Base-by-base conservation (phyloP, 2,113 vertebrate species). In the Coregonus clupeaformis region DNA sequence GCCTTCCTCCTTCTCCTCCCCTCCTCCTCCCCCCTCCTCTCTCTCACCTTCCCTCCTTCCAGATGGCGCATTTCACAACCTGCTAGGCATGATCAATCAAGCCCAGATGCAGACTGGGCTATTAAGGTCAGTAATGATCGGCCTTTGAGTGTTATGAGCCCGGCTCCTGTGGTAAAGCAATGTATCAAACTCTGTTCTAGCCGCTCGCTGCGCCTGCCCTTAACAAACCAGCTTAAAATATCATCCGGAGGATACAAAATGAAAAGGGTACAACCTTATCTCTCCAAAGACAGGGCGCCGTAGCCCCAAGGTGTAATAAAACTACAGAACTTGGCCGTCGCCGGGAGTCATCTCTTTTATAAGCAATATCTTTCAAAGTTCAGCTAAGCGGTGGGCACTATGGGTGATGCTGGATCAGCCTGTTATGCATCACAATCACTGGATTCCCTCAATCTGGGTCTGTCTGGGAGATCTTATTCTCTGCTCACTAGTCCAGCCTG, bases 251-350 rank as follows among this genome's bases (percentile, higher is more conserved):
- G 95, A 94, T 93, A 92, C 89, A 91, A 95, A 92, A 96, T 95
- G 95, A 95, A 97, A 96, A 97, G 95, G 94, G 92, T 95, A 94
- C 94, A 95, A 95, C 94, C 95, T 95, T 95, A 93, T 97, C 95
- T 96, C 95, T 96, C 96, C 92, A 86, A 92, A 95, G 96, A 96
- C 96, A 91, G 85, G 89, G 93, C 83, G 80, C 72, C 90, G 92
- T 94, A 93, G 95, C 96, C 95, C 96, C 94, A 91, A 96, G 95
- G 95, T 78, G 20, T 95, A 94, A 96, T 97, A 97, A 97, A 96
- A 94, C 93, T 93, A 94, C 94, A 94, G 89, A 94, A 94, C 93
- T 95, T 94, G 90, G 92, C 90, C 80, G 90, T 96, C 94, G 94
- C 94, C 92, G 92, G 92, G 92, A 96, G 93, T 93, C 93, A 93